These are phyloP conservation scores for Setipinna tenuifilis DNA, from an alignment of 2,797 vertebrate species.

Conservation along the genomic window DNA sequence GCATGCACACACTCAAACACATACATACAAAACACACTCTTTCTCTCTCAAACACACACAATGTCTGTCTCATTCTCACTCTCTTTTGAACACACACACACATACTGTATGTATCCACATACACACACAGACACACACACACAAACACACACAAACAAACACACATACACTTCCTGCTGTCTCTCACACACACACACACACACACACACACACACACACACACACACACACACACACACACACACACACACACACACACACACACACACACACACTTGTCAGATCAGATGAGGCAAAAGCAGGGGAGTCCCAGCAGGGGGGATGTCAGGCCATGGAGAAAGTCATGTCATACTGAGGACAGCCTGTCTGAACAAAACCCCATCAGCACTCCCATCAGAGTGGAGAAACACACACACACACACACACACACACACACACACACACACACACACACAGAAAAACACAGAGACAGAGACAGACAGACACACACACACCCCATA, in stretches of 20 bases:
- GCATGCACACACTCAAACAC: no score
- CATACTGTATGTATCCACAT: not conserved
- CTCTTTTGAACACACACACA: no score
- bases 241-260: slow-evolving; percentile 20
- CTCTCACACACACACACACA: no score
- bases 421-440: slow-evolving; percentile 27
- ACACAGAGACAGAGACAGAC: not conserved
- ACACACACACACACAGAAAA: slow-evolving; percentile 24
- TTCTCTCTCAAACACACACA: no score
- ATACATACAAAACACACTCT: no score
- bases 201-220: not conserved
- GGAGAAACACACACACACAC: slow-evolving; percentile 14
- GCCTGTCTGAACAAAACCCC: slow-evolving; percentile 11
- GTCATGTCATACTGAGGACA: slow-evolving; percentile 34
- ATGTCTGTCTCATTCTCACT: no score
- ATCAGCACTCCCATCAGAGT: not conserved
- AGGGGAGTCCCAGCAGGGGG: slow-evolving; percentile 44
- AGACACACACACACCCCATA: not conserved
- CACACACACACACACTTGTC: not conserved
- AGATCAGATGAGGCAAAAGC: slow-evolving; percentile 26
- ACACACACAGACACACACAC: not conserved
- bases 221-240: slow-evolving; percentile 9
- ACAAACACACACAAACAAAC: no score
- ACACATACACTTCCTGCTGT: no score
- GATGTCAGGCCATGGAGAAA: slow-evolving; percentile 27